Conservation (phyloP, 1,140 invertebrate genomes). For the Anastrepha ludens region DNA sequence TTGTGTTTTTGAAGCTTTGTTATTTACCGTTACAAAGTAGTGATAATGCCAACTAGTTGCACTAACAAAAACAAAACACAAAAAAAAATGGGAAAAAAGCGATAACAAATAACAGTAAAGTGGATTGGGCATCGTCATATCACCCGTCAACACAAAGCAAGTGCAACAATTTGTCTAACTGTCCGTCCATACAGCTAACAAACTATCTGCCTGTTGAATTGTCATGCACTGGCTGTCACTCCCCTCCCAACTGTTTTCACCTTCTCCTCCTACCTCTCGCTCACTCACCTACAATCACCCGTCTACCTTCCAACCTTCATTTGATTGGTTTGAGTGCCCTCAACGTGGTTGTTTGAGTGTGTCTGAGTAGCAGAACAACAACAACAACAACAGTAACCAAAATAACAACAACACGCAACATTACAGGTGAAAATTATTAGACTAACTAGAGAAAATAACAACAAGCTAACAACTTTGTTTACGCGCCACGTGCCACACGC, state of each 20-base stretch:
- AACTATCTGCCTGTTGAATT: conserved; percentile 34
- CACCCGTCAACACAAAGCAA: conserved; percentile 48
- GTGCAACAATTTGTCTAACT: conserved; percentile 50
- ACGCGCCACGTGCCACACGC: conserved; percentile 34
- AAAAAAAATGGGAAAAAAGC: background rate
- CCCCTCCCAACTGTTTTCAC: background rate
- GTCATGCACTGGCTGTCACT: background rate
- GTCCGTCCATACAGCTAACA: conserved; percentile 24
- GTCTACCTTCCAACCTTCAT: background rate
- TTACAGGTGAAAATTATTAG: conserved; percentile 27
- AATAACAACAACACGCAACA: background rate
- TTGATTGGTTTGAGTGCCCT: conserved; percentile 44
- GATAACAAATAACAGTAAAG: background rate
- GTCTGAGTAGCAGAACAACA: conserved; percentile 1
- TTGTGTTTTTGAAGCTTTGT: conserved; percentile 48
- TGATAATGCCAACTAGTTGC: conserved; percentile 4
- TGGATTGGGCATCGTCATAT: background rate
- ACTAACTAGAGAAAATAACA: conserved; percentile 35
- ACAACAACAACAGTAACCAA: background rate
- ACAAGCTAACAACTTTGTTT: conserved; percentile 16
- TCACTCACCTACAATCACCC: background rate
- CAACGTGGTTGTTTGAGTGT: conserved; percentile 27
- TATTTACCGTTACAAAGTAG: conserved; percentile 51
- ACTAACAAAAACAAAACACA: background rate
- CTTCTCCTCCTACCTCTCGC: background rate